Base-by-base conservation (phyloP, 2,797 vertebrate genomes). In the Pantherophis vulpinus region DNA sequence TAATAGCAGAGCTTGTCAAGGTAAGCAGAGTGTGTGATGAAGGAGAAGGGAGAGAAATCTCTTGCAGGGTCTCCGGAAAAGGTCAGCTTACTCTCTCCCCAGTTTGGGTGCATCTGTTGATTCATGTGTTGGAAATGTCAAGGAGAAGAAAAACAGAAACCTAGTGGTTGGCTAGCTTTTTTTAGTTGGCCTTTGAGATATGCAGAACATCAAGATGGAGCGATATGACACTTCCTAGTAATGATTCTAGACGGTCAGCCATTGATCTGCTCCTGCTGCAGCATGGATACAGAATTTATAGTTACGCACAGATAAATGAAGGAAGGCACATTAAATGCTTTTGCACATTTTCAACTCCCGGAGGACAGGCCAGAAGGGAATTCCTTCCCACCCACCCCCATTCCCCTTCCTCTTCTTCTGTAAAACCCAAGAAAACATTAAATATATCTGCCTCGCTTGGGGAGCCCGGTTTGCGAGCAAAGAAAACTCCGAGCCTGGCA, bases 401-500 rank as follows among this genome's bases (percentile, higher is more conserved):
- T 20, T 42, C 74, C 42, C 10, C 20, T 47, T 27, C 37, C 7
- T 32, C 90, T 96, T 97, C 96, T 96, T 92, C 95, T 96, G 96
- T 79, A 96, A 95, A 96, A 95, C 93, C 95, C 94, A 94, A 23
- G 74, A 83, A 83, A 58, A 58, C 92, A 94, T 97, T 97, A 95
- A 92, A 94, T 97, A 96, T 94, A 97, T 93, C 95, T 95, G 93
- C 94, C 95, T 96, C 93, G 87, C 94, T 96, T 96, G 63, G 61
- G 92, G 92, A 97, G 95, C 87, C 92, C 94, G 87, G 93, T 92
- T 96, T 97, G 95, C 94, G 93, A 96, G 97, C 1, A 4, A 95
- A 86, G 88, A 96, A 97, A 97, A 96, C 87, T 95, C 94, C 94
- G 54, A 96, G 93, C 86, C 95, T 96, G 93, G 95, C 94, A 96